Conservation (phyloP, 2,797 vertebrate genomes). For the Synanceia verrucosa region DNA sequence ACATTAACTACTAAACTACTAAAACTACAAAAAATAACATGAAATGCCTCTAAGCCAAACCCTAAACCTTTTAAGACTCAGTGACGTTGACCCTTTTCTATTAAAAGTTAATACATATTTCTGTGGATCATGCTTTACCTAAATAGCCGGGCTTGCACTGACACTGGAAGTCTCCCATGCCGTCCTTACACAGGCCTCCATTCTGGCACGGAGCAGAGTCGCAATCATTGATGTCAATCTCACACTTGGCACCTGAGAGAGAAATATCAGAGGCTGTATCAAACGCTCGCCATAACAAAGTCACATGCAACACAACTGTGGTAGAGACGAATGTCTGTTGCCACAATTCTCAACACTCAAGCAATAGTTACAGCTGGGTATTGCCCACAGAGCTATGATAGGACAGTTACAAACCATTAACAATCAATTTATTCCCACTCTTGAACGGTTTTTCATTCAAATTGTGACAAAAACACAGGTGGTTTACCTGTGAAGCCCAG, state of each 20-base stretch:
- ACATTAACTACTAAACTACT: too few relatives aligned
- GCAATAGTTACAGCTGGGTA: not conserved
- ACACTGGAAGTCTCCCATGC: constrained; percentile 88
- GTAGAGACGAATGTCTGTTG: not conserved
- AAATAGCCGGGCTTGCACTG: constrained; percentile 90
- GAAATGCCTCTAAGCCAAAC: too few relatives aligned
- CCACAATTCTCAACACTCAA: not conserved
- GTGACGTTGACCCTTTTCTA: not conserved
- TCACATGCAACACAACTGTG: not conserved
- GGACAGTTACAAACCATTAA: not conserved
- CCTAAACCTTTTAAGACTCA: not conserved
- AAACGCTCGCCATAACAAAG: not conserved
- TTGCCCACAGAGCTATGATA: not conserved
- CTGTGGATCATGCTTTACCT: constrained; percentile 76
- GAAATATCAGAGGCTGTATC: constrained; percentile 31
- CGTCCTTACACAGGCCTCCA: constrained; percentile 89
- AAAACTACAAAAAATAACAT: too few relatives aligned
- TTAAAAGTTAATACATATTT: not conserved
- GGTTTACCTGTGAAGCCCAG: constrained; percentile 92
- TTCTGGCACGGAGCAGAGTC: constrained; percentile 91
- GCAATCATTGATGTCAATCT: constrained; percentile 93
- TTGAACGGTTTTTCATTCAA: not conserved
- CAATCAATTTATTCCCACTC: not conserved
- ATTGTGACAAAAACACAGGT: too few relatives aligned
- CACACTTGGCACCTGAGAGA: constrained; percentile 92